A percentile compares a stretch with the other conserved stretches of the same genome.
phyloP scores from a whole-genome alignment of 2,797 vertebrate genomes.

The Urocyon cinereoargenteus region DNA sequence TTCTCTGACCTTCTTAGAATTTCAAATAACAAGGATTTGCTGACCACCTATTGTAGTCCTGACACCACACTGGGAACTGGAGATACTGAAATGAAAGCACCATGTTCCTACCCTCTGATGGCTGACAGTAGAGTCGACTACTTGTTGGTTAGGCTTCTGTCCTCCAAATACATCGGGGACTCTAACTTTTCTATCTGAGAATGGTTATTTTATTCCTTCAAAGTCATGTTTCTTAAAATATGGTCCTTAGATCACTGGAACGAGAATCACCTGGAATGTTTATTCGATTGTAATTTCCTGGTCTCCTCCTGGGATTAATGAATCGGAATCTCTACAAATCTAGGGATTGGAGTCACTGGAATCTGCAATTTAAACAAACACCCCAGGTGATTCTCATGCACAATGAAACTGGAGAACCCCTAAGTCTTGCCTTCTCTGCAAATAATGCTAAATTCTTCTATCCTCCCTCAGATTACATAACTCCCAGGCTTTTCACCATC shows the following conservation, averaged over 20 bases:
- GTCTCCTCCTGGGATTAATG: conserved; percentile 51
- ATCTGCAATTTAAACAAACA: conserved; percentile 20
- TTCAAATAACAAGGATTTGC: not conserved
- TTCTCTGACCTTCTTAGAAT: not conserved
- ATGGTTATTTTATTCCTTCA: not conserved
- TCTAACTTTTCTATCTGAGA: not conserved
- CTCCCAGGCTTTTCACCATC: not conserved
- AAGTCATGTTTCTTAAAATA: conserved; percentile 12
- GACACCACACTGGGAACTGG: not conserved
- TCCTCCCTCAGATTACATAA: not conserved
- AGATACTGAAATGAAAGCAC: not conserved
- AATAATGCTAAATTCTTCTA: not conserved
- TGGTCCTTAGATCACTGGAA: not conserved
- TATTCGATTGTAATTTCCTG: conserved; percentile 33
- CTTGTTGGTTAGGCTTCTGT: not conserved
- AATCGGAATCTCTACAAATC: not conserved
- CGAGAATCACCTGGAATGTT: conserved; percentile 33
- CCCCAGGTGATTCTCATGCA: not conserved
- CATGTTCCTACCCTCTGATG: rapidly evolving
- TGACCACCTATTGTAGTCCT: not conserved
- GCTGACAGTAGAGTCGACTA: too few species aligned
- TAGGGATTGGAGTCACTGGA: not conserved
- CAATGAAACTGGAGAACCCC: not conserved
- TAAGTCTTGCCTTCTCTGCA: not conserved
- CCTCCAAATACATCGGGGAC: not conserved